Evolutionary conservation across 2,888 invertebrate species (phyloP), one percentile per base, ranked within the genome.

Genomic region (Eristalis arbustorum): DNA sequence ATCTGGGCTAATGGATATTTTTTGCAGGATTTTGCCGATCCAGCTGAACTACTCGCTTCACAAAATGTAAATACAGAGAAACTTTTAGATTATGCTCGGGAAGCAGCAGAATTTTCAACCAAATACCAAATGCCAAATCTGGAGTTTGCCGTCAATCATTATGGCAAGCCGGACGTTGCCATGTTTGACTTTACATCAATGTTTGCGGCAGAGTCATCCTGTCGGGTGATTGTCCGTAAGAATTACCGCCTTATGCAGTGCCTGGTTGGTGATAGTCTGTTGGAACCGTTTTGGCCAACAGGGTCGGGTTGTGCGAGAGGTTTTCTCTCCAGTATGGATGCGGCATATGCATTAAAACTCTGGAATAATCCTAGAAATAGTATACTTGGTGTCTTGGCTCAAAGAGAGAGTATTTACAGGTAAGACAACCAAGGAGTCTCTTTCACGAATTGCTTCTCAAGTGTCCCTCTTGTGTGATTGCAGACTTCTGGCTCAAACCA

Each of bases 171-270:
- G 0, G 99, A 99, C 93, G 98, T 99, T 1, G 98, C 99, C 61
- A 97, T 99, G 95, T 99, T 99, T 93, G 99, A 99, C 93, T 99
- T 99, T 92, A 99, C 99, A 0, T 98, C 98, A 0, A 98, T 99
- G 97, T 99, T 98, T 93, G 98, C 98, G 0, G 98, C 99, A 0
- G 98, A 98, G 93, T 98, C 98, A 93, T 98, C 99, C 8, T 97
- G 97, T 89, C 95, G 98, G 90, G 96, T 98, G 23, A 92, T 97
- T 14, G 96, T 93, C 88, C 91, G 94, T 73, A 93, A 95, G 88
- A 97, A 98, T 0, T 96, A 97, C 88, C 95, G 96, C 61, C 94
- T 99, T 5, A 94, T 99, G 18, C 96, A 97, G 94, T 96, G 96
- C 90, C 94, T 99, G 72, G 99, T 99, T 1, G 99, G 99, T 0